phyloP scores from a whole-genome alignment of 2,888 invertebrate genomes.

The Ornithoptera priamus region DNA sequence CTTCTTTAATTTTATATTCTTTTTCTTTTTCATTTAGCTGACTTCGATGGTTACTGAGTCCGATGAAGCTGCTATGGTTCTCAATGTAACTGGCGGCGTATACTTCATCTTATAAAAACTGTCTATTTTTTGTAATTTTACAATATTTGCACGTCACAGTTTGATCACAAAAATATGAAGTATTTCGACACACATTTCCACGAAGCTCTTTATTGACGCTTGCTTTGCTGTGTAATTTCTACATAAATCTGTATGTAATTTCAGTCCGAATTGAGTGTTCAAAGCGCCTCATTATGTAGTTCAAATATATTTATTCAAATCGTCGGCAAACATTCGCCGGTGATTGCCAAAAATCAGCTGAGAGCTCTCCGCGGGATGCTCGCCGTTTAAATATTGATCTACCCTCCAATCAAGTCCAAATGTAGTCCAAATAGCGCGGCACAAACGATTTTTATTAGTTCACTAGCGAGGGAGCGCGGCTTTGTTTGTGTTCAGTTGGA shows the following conservation, averaged over 20 bases:
- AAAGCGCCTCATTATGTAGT: conserved; percentile 26
- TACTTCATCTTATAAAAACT: no score
- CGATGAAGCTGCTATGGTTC: no score
- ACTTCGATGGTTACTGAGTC: no score
- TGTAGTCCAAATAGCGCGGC: conserved; percentile 31
- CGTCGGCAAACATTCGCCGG: conserved; percentile 24
- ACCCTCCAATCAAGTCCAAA: conserved; percentile 35
- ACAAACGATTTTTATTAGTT: conserved; percentile 23
- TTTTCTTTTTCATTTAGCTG: no score
- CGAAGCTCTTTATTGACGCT: no score
- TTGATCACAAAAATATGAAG: no score
- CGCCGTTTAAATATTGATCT: conserved; percentile 34
- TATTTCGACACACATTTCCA: no score
- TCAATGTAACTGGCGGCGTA: no score
- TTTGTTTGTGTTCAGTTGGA: conserved; percentile 1
- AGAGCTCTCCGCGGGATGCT: conserved; percentile 19
- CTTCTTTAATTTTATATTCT: no score
- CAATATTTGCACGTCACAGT: no score
- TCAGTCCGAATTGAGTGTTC: conserved; percentile 22
- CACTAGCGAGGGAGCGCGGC: conserved; percentile 3
- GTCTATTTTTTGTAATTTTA: no score
- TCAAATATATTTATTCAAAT: conserved; percentile 31
- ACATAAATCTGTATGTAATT: conserved; percentile 4
- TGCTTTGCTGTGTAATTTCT: no score
- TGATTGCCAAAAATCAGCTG: conserved; percentile 30